Percentiles rank a stretch among this genome's conserved stretches.
Evolutionary conservation across 2,113 vertebrate species (phyloP).

Genomic region (Psammodynastes pulverulentus): DNA sequence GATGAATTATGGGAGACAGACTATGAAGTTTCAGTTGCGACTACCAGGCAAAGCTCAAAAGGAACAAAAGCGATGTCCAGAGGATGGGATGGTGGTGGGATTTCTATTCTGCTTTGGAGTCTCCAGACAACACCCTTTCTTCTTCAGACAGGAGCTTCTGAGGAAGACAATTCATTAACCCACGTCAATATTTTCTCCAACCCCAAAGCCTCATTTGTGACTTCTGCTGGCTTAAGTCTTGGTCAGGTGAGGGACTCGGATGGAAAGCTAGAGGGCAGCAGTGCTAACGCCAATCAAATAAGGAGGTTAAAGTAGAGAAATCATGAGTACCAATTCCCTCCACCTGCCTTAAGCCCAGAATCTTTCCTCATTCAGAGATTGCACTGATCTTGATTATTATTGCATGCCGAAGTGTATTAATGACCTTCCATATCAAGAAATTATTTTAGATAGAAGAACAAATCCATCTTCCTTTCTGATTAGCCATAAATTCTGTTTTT

Average conservation of each 20-base stretch:
- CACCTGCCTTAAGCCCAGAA: neutral
- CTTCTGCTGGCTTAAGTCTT: neutral
- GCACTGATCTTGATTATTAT: neutral
- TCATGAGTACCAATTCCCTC: neutral
- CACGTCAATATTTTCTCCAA: neutral
- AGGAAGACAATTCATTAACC: neutral
- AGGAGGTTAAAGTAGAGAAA: neutral
- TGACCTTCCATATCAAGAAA: neutral
- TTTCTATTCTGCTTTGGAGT: neutral
- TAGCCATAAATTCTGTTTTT: neutral
- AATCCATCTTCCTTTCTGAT: neutral
- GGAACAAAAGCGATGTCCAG: neutral
- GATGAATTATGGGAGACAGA: neutral
- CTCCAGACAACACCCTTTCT: neutral
- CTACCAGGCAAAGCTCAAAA: neutral
- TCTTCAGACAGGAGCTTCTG: neutral
- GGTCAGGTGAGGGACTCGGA: neutral
- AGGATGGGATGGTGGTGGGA: neutral
- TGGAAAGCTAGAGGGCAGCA: neutral
- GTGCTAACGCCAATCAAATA: neutral
- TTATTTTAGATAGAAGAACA: neutral
- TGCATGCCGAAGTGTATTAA: neutral
- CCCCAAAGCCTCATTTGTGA: neutral
- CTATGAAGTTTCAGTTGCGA: neutral
- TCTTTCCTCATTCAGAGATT: neutral